Evolutionary conservation across 30 jellyfish, hydroid and myxozoan genomes (phyloP), one percentile per base, ranked within the genome.

Genomic region (Hydractinia echinata): DNA sequence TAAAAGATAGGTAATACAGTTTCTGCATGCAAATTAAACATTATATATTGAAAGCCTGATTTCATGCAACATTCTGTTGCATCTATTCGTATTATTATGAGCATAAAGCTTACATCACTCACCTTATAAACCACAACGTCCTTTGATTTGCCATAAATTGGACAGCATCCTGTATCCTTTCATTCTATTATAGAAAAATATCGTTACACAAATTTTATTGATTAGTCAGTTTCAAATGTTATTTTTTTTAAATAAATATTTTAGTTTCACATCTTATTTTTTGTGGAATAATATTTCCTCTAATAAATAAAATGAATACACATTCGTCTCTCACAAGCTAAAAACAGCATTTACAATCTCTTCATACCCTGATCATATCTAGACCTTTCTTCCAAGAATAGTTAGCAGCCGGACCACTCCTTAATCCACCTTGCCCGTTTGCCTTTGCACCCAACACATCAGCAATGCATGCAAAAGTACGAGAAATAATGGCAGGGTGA

Each of bases 351-450:
- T 30, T 30, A 30, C 1, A 30, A 30, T 30, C 44, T 30, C 44
- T 30, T 52, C 80, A 5, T 49, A 91, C 98, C 98, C 83, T 77
- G 66, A 92, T 53, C 58, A 86, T 70, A 6, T 55, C 89, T 14
- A 86, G 74, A 13, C 96, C 96, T 68, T 83, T 81, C 62, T 83
- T 92, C 96, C 96, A 92, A 15, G 88, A 69, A 21, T 77, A 60
- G 51, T 92, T 92, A 16, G 98, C 94, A 5, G 98, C 98, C n/a
- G 98, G 98, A 50, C 98, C 98, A 87, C 95, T 82, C 68, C 98
- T 79, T 11, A 92, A 82, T 4, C 98, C 98, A 14, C 96, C 96
- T 44, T 50, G 79, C 30, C 89, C 89, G 51, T 76, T 53, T 44
- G 98, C 96, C 66, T 86, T 92, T 30, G 67, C 87, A 15, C 96